These are phyloP conservation scores for Aphaenogaster rudis DNA, from an alignment of 1,140 invertebrate genomes.

Conservation along the genomic window DNA sequence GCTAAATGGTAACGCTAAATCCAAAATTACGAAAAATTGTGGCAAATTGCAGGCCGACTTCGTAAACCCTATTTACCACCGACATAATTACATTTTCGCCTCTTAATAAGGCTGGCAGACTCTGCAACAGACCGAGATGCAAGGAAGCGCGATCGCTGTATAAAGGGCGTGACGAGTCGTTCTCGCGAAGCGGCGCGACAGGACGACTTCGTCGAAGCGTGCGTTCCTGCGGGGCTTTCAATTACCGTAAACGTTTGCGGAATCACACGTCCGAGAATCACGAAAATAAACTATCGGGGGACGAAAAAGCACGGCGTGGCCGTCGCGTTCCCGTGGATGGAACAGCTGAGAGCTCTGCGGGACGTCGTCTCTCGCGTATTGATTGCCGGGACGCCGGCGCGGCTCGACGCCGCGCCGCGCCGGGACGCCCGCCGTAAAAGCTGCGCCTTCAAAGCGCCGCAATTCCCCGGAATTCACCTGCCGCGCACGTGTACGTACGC, in stretches of 20 bases:
- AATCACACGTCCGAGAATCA: slow-evolving; percentile 16
- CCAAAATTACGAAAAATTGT: slow-evolving; percentile 11
- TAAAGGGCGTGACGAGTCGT: slow-evolving; percentile 63
- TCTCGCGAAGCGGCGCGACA: not conserved
- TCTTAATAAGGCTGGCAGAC: slow-evolving; percentile 7
- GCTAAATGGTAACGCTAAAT: not conserved
- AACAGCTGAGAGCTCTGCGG: slow-evolving; percentile 81
- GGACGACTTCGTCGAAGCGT: slow-evolving; percentile 28
- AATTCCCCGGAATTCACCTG: slow-evolving; percentile 72
- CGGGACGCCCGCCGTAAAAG: slow-evolving; percentile 72
- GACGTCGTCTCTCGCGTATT: slow-evolving; percentile 79
- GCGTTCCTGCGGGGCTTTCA: slow-evolving; percentile 37
- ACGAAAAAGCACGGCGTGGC: not conserved
- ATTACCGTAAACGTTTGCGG: slow-evolving; percentile 41
- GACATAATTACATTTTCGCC: slow-evolving; percentile 7
- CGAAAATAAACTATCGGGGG: slow-evolving; percentile 22
- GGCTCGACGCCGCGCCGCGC: slow-evolving; percentile 65
- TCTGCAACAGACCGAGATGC: not conserved
- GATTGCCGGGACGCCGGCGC: slow-evolving; percentile 84
- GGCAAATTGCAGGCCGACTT: not conserved
- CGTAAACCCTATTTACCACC: not conserved
- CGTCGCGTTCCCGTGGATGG: not conserved
- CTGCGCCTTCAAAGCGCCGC: slow-evolving; percentile 63
- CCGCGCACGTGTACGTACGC: not conserved
- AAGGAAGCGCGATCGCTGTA: slow-evolving; percentile 20